Conservation (phyloP, 53 echinoderm and acorn worm species). For the Patiria pectinifera region DNA sequence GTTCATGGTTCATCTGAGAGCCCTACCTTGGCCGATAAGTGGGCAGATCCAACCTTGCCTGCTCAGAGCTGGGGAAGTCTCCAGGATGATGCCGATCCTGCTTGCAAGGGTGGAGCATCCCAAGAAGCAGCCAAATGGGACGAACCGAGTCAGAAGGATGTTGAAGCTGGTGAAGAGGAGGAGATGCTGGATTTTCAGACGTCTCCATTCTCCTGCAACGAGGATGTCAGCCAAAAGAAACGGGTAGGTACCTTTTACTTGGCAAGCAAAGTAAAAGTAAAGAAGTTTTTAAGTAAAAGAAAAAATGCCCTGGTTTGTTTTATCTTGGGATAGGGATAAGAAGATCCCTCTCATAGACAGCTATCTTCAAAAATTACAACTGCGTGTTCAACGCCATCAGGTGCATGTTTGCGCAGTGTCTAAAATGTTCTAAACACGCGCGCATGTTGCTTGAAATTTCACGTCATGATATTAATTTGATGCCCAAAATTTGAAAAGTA, state of each 20-base stretch:
- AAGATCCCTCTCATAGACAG: no score
- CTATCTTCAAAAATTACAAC: no score
- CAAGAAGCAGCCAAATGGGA: neutral
- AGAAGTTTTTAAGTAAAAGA: no score
- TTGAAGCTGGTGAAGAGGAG: neutral
- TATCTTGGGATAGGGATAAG: neutral
- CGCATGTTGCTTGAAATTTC: no score
- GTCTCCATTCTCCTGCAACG: neutral
- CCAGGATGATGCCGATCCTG: neutral
- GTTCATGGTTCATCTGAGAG: neutral
- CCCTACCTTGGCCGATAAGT: neutral
- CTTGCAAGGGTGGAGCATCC: neutral
- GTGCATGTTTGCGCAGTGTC: no score
- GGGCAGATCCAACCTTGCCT: conserved; percentile 9
- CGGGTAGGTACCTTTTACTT: neutral
- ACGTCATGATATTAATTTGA: no score
- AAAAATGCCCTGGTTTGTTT: no score
- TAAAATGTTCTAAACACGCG: no score
- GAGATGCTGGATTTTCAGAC: neutral
- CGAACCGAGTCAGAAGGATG: neutral
- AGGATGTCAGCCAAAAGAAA: neutral
- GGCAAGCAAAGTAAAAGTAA: no score
- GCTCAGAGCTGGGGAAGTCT: conserved; percentile 10
- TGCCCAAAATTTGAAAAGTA: no score
- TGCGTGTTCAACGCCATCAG: no score